phyloP scores from a whole-genome alignment of 2,113 vertebrate species.

The Amphilophus citrinellus region DNA sequence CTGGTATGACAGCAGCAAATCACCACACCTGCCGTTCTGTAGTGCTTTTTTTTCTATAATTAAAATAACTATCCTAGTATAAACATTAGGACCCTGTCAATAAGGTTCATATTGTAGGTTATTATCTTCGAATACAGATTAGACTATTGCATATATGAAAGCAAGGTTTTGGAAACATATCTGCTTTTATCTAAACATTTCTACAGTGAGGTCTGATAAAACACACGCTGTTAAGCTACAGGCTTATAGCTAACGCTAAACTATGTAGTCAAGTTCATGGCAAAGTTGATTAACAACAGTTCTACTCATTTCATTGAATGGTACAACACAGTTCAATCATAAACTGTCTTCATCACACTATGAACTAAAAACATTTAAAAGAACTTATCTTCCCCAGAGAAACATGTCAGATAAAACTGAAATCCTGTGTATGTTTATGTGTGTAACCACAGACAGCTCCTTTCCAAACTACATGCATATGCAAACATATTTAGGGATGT shows the following conservation, averaged over 20 bases:
- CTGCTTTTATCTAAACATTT: background rate
- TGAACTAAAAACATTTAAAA: background rate
- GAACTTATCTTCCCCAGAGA: background rate
- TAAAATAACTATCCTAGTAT: no score
- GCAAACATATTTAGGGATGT: background rate
- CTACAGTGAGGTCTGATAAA: background rate
- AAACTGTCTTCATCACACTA: background rate
- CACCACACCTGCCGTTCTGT: background rate
- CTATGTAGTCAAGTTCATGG: background rate
- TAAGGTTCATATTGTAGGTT: background rate
- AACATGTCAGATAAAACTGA: background rate
- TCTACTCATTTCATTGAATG: background rate
- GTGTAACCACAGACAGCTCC: background rate
- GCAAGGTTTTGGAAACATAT: background rate
- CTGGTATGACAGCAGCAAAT: background rate
- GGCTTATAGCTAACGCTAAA: no score
- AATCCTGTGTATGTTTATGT: background rate
- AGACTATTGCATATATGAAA: background rate
- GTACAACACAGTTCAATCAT: background rate
- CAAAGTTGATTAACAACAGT: background rate
- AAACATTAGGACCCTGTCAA: no score
- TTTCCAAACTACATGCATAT: background rate
- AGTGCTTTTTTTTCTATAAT: no score
- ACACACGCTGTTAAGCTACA: background rate
- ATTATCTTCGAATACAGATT: background rate